Percentiles rank a stretch among this genome's conserved stretches.
Evolutionary conservation across 2,888 invertebrate genomes (phyloP).

Genomic region (Pantelozetes paolii): DNA sequence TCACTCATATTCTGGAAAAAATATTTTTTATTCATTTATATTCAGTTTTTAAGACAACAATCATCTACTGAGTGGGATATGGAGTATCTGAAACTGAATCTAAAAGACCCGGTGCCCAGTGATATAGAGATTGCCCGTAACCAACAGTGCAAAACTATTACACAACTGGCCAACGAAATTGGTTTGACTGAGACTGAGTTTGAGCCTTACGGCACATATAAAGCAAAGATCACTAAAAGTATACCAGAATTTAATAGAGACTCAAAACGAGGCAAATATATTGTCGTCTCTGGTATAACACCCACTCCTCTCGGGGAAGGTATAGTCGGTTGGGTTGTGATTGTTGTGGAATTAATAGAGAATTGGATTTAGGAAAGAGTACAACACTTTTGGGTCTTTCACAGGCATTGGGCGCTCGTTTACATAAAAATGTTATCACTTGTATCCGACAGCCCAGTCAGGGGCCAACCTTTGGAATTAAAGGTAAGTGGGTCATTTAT

Average conservation of each 20-base stretch:
- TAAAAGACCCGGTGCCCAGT: too few relatives aligned
- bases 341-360: too few relatives aligned
- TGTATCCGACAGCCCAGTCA: conserved; percentile 96
- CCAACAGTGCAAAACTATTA: conserved; percentile 80
- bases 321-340: not conserved
- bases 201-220: conserved; percentile 83
- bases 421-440: conserved; percentile 79
- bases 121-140: conserved; percentile 85
- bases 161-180: conserved; percentile 72
- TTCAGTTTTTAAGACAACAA: too few relatives aligned
- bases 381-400: conserved; percentile 88
- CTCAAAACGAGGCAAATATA: conserved; percentile 75
- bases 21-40: too few relatives aligned
- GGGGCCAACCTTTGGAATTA: conserved; percentile 98
- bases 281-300: conserved; percentile 94
- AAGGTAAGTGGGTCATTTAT: conserved; percentile 61
- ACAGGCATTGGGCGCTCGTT: conserved; percentile 83
- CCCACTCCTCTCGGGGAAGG: conserved; percentile 97
- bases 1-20: too few relatives aligned
- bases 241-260: conserved; percentile 69
- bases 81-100: too few relatives aligned
- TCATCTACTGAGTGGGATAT: too few relatives aligned
- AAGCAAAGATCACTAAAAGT: conserved; percentile 83
- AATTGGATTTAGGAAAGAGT: conserved; percentile 69
- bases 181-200: conserved; percentile 75